Evolutionary conservation across 2,888 invertebrate genomes (phyloP).

Genomic region (Hesperia comma): DNA sequence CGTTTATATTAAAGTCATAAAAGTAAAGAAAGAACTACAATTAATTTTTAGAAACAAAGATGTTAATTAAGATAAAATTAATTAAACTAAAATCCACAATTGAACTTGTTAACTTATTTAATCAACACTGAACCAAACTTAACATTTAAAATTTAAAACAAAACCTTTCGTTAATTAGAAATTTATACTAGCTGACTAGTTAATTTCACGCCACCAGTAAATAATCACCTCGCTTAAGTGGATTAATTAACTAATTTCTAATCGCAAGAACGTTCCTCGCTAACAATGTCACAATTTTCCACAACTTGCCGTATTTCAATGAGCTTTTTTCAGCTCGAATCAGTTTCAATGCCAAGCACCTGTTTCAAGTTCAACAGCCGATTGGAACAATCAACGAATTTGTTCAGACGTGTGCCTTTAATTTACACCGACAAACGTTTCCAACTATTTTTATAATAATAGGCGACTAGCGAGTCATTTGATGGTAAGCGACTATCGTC

Average conservation of each 20-base stretch:
- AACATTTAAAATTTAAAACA: too few relatives aligned
- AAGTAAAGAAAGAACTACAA: not conserved
- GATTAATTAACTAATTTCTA: conserved; percentile 5
- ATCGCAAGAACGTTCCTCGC: not conserved
- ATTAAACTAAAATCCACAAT: too few relatives aligned
- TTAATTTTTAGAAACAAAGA: not conserved
- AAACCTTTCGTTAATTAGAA: not conserved
- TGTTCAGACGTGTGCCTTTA: conserved; percentile 28
- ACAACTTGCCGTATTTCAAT: conserved; percentile 18
- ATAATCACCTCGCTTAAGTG: not conserved
- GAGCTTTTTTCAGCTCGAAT: conserved; percentile 29
- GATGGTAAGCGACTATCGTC: too few relatives aligned
- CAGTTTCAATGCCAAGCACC: conserved; percentile 32
- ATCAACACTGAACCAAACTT: too few relatives aligned
- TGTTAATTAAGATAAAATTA: not conserved
- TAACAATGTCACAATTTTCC: conserved; percentile 4
- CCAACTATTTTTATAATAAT: not conserved
- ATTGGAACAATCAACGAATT: conserved; percentile 24
- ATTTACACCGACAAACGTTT: conserved; percentile 24
- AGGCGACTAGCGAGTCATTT: too few relatives aligned
- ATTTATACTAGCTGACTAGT: too few relatives aligned
- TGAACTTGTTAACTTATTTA: too few relatives aligned
- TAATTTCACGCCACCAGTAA: not conserved
- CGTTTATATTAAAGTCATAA: not conserved
- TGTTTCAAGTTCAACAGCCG: conserved; percentile 30